Evolutionary conservation across 1,140 invertebrate species (phyloP).

Genomic region (Drosophila asahinai): DNA sequence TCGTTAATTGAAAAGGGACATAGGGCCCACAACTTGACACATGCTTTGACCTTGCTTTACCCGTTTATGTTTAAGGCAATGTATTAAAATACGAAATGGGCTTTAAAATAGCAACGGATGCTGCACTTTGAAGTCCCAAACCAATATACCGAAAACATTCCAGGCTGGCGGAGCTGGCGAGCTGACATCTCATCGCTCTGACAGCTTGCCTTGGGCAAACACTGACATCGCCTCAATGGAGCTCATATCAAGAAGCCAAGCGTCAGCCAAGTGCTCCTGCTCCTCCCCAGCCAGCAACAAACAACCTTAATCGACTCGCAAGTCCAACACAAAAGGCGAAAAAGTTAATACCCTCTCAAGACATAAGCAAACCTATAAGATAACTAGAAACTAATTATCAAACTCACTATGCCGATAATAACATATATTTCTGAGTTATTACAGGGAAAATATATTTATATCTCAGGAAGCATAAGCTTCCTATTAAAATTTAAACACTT

Average conservation of each 20-base stretch:
- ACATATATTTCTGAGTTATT: too few relatives aligned
- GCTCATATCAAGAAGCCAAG: slow-evolving; percentile 70
- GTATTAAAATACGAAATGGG: slow-evolving; percentile 52
- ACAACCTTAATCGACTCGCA: slow-evolving; percentile 20
- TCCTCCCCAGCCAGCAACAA: slow-evolving; percentile 11
- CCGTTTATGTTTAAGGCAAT: slow-evolving; percentile 41
- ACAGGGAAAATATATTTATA: background rate
- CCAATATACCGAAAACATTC: background rate
- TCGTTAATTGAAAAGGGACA: slow-evolving; percentile 26
- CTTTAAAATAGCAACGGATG: slow-evolving; percentile 17
- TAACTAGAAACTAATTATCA: too few relatives aligned
- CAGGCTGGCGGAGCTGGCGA: slow-evolving; percentile 12
- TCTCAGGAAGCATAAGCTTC: background rate
- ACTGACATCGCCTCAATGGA: slow-evolving; percentile 53
- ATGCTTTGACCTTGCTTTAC: background rate
- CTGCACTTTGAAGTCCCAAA: slow-evolving; percentile 9
- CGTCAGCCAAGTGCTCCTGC: slow-evolving; percentile 46
- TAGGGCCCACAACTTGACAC: slow-evolving; percentile 10
- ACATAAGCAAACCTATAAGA: too few relatives aligned
- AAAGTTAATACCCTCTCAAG: background rate
- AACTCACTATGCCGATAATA: too few relatives aligned
- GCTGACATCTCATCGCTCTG: slow-evolving; percentile 40
- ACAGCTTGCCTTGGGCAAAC: slow-evolving; percentile 66
- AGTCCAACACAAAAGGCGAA: slow-evolving; percentile 25
- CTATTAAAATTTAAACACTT: background rate